Percentiles rank a stretch among this genome's conserved stretches.
Evolutionary conservation across 2,113 vertebrate species (phyloP).

Genomic region (Xenus cinereus): DNA sequence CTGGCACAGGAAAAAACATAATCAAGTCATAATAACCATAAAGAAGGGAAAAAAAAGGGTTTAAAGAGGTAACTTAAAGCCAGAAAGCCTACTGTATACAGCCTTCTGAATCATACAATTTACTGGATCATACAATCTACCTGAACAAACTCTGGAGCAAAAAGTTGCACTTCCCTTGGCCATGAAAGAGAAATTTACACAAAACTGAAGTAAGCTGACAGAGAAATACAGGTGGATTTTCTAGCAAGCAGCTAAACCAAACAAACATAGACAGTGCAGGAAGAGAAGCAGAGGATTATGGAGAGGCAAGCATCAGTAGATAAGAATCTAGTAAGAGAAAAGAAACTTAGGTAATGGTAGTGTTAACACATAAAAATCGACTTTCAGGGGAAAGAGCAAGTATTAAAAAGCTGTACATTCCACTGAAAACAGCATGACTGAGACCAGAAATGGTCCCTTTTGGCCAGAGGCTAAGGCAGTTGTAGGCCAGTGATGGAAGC

Average conservation of each 20-base stretch:
- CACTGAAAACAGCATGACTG: neutral
- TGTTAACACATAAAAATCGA: neutral
- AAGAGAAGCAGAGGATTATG: neutral
- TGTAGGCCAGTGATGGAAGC: neutral
- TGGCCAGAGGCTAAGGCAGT: neutral
- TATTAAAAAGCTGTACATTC: neutral
- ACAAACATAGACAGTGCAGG: neutral
- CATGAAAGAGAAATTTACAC: neutral
- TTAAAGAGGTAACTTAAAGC: neutral
- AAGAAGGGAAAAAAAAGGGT: neutral
- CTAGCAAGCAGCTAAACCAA: neutral
- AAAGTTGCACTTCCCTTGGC: neutral
- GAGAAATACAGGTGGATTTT: neutral
- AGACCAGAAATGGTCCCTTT: neutral
- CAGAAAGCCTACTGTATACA: neutral
- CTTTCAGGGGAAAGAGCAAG: fast-evolving
- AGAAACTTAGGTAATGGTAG: neutral
- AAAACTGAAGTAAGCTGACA: neutral
- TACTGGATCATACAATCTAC: neutral
- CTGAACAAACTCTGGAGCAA: neutral
- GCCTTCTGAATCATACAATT: neutral
- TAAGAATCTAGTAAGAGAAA: neutral
- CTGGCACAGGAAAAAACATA: neutral
- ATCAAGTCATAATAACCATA: neutral
- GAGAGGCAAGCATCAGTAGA: neutral